phyloP scores from a whole-genome alignment of 2,888 invertebrate species.

The Bellardia pandia region DNA sequence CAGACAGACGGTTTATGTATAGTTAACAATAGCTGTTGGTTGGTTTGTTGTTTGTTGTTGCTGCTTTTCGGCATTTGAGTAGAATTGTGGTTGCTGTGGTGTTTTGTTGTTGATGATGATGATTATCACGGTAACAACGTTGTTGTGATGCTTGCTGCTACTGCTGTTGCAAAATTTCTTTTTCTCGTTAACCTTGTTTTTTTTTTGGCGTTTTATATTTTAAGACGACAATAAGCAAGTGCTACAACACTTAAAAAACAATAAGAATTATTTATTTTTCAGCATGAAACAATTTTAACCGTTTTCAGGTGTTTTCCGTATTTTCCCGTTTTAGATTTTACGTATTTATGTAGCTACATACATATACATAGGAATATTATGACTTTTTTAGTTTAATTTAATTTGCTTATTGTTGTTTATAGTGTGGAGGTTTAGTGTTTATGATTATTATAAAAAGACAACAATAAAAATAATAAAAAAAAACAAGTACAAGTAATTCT shows the following conservation, averaged over 20 bases:
- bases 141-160: constrained; percentile 36
- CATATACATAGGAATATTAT: not conserved
- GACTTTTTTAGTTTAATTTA: constrained; percentile 21
- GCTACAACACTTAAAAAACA: constrained; percentile 79
- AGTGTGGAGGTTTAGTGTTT: constrained; percentile 35
- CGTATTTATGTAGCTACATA: not conserved
- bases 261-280: constrained; percentile 73
- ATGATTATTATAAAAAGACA: constrained; percentile 39
- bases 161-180: constrained; percentile 44
- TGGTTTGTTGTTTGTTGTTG: constrained; percentile 33
- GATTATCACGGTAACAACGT: constrained; percentile 46
- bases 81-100: constrained; percentile 37
- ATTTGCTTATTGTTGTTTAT: constrained; percentile 47
- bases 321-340: constrained; percentile 7
- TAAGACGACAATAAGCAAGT: constrained; percentile 75
- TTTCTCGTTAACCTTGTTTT: constrained; percentile 26
- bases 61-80: constrained; percentile 48
- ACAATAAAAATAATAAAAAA: constrained; percentile 47
- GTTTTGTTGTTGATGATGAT: constrained; percentile 13
- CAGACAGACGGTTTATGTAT: constrained; percentile 20
- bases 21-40: constrained; percentile 17
- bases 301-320: constrained; percentile 16
- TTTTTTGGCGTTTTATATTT: constrained; percentile 39
- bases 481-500: constrained; percentile 42
- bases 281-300: constrained; percentile 23